Evolutionary conservation across 2,797 vertebrate genomes (phyloP).

Genomic region (Merluccius polli): DNA sequence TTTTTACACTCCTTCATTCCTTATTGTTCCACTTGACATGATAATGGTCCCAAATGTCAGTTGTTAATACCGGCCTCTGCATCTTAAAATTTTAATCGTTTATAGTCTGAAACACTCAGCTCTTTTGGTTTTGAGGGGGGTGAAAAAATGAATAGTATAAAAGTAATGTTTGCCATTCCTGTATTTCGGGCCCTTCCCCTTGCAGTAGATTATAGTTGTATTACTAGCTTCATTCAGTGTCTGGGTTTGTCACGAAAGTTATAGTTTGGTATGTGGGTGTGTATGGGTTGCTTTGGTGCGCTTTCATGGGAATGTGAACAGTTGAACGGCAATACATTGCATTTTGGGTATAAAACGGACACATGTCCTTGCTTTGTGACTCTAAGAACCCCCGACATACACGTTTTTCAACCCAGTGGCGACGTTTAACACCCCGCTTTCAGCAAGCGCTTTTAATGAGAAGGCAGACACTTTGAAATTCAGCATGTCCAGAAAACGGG

Average conservation of each 20-base stretch:
- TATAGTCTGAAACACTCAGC: background rate
- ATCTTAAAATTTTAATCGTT: slow-evolving; percentile 72
- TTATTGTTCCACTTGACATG: slow-evolving; percentile 81
- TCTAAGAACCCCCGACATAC: background rate
- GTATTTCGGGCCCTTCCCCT: slow-evolving; percentile 74
- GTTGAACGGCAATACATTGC: background rate
- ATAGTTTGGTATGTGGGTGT: background rate
- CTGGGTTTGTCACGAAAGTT: background rate
- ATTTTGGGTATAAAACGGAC: background rate
- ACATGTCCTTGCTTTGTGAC: background rate
- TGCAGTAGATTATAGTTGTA: slow-evolving; percentile 82
- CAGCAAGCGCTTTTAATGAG: background rate
- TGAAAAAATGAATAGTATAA: background rate
- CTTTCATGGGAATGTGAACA: background rate
- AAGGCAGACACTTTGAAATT: slow-evolving; percentile 36
- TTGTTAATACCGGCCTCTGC: slow-evolving; percentile 64
- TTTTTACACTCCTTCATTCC: slow-evolving; percentile 89
- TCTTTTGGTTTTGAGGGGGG: background rate
- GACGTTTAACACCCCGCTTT: background rate
- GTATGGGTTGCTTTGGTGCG: background rate
- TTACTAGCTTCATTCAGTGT: slow-evolving; percentile 77
- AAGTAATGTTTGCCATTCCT: slow-evolving; percentile 2
- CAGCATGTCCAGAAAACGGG: slow-evolving; percentile 61
- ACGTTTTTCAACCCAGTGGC: background rate
- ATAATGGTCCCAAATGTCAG: slow-evolving; percentile 75